A percentile compares a stretch with the other conserved stretches of the same genome.
Conservation (phyloP, 2,113 vertebrate genomes). For the Picathartes gymnocephalus region DNA sequence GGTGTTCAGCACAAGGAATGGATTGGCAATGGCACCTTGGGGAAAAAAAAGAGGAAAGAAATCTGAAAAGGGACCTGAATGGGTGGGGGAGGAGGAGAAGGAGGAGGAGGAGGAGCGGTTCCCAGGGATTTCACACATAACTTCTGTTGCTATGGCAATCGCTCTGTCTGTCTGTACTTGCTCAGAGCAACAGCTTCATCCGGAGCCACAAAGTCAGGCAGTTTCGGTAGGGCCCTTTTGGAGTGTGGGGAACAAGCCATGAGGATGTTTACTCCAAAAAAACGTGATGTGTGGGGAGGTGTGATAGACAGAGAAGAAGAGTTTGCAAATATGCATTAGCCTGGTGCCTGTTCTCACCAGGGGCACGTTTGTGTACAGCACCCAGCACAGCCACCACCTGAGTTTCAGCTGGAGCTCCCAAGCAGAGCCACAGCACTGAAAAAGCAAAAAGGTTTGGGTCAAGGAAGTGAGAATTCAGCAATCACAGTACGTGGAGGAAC, state of each 20-base stretch:
- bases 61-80: conserved; percentile 48
- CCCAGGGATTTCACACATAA: conserved; percentile 56
- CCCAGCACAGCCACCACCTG: neutral
- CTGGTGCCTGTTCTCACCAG: neutral
- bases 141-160: conserved; percentile 65
- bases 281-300: neutral
- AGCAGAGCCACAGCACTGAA: neutral
- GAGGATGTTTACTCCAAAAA: neutral
- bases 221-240: neutral
- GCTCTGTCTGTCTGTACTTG: conserved; percentile 39
- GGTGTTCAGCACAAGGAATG: neutral
- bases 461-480: neutral
- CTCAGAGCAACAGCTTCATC: conserved; percentile 43
- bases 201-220: neutral
- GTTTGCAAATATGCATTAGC: neutral
- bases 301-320: neutral
- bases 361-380: neutral
- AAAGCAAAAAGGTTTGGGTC: neutral
- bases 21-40: conserved; percentile 2
- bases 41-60: neutral
- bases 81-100: neutral
- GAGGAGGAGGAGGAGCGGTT: conserved; percentile 1
- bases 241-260: neutral
- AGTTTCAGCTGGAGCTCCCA: neutral
- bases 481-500: neutral